phyloP scores from a whole-genome alignment of 1,140 invertebrate species.

The Planococcus citri region DNA sequence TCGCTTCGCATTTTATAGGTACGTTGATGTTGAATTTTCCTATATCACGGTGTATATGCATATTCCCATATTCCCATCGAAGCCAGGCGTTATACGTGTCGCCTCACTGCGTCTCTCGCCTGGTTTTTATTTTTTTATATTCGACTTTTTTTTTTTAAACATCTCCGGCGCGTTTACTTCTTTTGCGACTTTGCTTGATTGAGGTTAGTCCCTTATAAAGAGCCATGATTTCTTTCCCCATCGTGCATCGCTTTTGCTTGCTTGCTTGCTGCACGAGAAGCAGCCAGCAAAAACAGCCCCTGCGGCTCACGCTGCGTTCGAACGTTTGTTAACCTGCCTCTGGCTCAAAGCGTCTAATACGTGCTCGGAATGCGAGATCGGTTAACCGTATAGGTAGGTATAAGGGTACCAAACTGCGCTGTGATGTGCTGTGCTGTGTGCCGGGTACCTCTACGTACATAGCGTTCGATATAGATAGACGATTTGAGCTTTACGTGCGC shows the following conservation, averaged over 20 bases:
- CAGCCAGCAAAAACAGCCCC: not conserved
- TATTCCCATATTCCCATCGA: conserved; percentile 1
- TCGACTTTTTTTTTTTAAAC: not conserved
- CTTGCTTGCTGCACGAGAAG: not conserved
- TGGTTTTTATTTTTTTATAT: not conserved
- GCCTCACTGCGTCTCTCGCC: no score
- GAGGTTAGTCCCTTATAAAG: conserved; percentile 6
- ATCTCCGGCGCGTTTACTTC: not conserved
- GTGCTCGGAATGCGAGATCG: not conserved
- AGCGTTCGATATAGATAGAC: not conserved
- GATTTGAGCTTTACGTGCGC: not conserved
- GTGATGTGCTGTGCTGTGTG: no score
- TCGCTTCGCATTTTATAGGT: not conserved
- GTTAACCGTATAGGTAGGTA: no score
- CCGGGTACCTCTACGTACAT: no score
- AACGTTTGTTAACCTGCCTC: conserved; percentile 6
- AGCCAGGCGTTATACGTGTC: no score
- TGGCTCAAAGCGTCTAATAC: conserved; percentile 5
- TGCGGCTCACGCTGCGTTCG: not conserved
- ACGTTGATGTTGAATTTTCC: not conserved
- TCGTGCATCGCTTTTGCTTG: not conserved
- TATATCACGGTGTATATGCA: not conserved
- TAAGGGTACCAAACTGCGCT: no score
- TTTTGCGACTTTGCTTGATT: not conserved
- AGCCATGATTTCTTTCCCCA: conserved; percentile 4